Base-by-base conservation (phyloP, 1,140 invertebrate species). In the Homalodisca vitripennis region DNA sequence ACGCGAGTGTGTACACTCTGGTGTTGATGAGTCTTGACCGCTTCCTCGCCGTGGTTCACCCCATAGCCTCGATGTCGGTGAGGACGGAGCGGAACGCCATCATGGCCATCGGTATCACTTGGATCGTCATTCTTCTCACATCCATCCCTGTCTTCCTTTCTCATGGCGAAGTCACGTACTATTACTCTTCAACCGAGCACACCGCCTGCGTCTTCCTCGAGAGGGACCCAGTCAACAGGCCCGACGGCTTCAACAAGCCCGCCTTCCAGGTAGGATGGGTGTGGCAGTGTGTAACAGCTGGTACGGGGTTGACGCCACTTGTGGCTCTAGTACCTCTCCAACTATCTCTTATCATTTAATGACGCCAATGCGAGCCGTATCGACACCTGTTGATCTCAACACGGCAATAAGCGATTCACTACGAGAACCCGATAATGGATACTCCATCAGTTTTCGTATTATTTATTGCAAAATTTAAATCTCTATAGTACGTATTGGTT, bases 21-120 rank as follows among this genome's bases (percentile, higher is more conserved):
- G 94, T 98, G 0, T 84, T 98, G 51, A 98, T 98, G 95, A 96
- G 94, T 20, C 80, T 97, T 26, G 96, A 98, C 79, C 87, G 68
- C n/a, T 98, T 95, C 79, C 83, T 98, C 75, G 96, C 96, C 24
- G 95, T 98, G 12, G 95, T 97, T 0, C 93, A 97, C 80, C 94
- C 96, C 0, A 93, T 98, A 67, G 85, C 89, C 0, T 95, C 93
- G 60, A 97, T 95, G 87, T 90, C 91, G 0, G 87, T 88, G 29
- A 86, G 96, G 65, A 98, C 92, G 1, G 91, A 96, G 78, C 85
- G 84, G 53, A 96, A 98, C 79, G 93, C 95, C 0, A 84, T 85
- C 62, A 76, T 88, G 47, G 92, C 93, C 27, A 94, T 95, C 70
- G 83, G 84, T 24, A 82, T 91, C 70, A 87, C 88, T 22, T 98